Base-by-base conservation (phyloP, 2,113 vertebrate genomes). In the Cololabis saira region DNA sequence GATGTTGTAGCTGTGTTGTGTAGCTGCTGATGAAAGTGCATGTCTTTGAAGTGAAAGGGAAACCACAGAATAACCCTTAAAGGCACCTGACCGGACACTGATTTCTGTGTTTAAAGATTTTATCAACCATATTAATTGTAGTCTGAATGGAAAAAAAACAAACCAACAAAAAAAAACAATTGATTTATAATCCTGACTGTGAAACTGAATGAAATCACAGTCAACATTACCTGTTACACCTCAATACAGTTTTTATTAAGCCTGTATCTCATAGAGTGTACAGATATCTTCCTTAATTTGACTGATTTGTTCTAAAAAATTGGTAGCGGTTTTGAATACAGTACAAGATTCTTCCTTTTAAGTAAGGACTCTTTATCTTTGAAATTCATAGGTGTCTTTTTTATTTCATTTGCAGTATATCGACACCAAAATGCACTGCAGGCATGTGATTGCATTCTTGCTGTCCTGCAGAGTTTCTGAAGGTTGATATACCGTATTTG, bases 391-490 rank as follows among this genome's bases (percentile, higher is more conserved):
- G 30, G 5, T 50, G 8, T 30, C 1, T 45, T n/a, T 52, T 62
- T 21, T 48, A 14, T 71, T 45, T 55, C 47, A 66, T 40, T 22
- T 18, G 4, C 44, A 56, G 48, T 13, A 27, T 27, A 30, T 49
- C 30, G 10, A 10, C 49, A 44, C n/a, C n/a, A 48, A 66, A 30
- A 60, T 10, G 48, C 24, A 59, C 57, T 4, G 9, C 37, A 47
- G 55, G 59, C 42, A 44, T 67, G 24, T 70, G 65, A 74, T 71
- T 67, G 45, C 45, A 7, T 11, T 59, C 30, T 22, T 49, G 56
- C 21, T 10, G 53, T 37, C 76, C 76, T 51, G 73, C 65, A 33
- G 76, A 56, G 80, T 42, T 48, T 30, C 33, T 67, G 55, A 56
- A 68, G 22, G 58, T 21, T 40, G 52, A 11, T 62, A 7, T 43